Conservation (phyloP, 2,113 vertebrate species). For the Rutilus rutilus region DNA sequence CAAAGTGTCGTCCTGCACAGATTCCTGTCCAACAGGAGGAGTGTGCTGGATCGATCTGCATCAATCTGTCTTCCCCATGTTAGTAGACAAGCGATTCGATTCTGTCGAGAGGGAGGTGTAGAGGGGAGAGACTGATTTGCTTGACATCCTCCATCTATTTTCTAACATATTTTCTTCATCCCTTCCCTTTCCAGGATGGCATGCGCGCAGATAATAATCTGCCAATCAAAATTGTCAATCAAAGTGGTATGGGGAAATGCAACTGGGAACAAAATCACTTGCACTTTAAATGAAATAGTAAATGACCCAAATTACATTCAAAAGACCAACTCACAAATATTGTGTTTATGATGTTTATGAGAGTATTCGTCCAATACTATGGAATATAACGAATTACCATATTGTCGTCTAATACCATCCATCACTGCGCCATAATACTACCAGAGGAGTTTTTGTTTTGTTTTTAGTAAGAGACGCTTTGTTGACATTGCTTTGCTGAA, state of each 20-base stretch:
- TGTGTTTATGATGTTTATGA: neutral
- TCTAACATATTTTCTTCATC: neutral
- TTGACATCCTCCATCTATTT: conserved; percentile 22
- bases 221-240: neutral
- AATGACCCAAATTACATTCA: neutral
- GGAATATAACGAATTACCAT: neutral
- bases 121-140: neutral
- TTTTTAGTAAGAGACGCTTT: neutral
- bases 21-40: too few species aligned
- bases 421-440: neutral
- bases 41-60: neutral
- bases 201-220: neutral
- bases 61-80: conserved; percentile 8
- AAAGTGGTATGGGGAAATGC: neutral
- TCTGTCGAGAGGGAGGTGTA: neutral
- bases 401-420: neutral
- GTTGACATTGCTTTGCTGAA: neutral
- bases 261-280: neutral
- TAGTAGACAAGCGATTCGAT: conserved; percentile 36
- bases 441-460: neutral
- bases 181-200: neutral
- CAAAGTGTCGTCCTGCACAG: too few species aligned
- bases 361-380: too few species aligned
- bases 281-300: neutral
- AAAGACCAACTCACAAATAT: too few species aligned